Conservation (phyloP, 2,888 invertebrate species). For the Drosophila pullipes region DNA sequence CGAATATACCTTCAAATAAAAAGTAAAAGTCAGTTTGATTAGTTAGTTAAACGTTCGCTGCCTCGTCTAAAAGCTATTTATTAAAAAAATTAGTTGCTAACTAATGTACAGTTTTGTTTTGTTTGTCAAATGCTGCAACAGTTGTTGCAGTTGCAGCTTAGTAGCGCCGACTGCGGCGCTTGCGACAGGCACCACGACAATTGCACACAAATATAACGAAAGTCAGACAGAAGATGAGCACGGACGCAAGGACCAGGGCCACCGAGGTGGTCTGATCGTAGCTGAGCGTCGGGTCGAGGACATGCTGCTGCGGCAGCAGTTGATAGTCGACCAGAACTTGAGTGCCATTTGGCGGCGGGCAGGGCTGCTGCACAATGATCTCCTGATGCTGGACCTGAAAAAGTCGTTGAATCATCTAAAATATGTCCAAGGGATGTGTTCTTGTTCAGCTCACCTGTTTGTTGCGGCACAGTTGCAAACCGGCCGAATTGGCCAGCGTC, state of each 20-base stretch:
- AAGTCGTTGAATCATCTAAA: accelerated
- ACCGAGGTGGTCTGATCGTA: conserved; percentile 87
- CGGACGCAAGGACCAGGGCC: conserved; percentile 88
- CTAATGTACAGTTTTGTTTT: conserved; percentile 65
- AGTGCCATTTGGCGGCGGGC: conserved; percentile 92
- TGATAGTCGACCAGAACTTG: conserved; percentile 88
- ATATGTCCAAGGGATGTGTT: background rate
- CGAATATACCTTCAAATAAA: background rate
- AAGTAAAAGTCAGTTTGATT: conserved; percentile 48
- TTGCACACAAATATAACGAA: conserved; percentile 88
- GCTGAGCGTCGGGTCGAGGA: conserved; percentile 86
- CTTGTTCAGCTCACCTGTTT: conserved; percentile 87
- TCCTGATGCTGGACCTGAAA: conserved; percentile 92
- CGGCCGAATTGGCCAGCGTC: conserved; percentile 87
- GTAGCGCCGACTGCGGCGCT: conserved; percentile 63
- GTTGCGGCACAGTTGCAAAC: conserved; percentile 88
- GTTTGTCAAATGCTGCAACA: conserved; percentile 11
- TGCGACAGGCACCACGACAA: conserved; percentile 83
- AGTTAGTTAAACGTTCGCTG: conserved; percentile 73
- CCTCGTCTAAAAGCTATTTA: conserved; percentile 71
- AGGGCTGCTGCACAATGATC: conserved; percentile 93
- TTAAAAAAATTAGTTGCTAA: conserved; percentile 71
- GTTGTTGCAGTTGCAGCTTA: conserved; percentile 27
- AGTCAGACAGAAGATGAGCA: conserved; percentile 88
- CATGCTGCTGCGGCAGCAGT: conserved; percentile 86